phyloP scores from a whole-genome alignment of 2,113 vertebrate genomes.

The Fregata magnificens region DNA sequence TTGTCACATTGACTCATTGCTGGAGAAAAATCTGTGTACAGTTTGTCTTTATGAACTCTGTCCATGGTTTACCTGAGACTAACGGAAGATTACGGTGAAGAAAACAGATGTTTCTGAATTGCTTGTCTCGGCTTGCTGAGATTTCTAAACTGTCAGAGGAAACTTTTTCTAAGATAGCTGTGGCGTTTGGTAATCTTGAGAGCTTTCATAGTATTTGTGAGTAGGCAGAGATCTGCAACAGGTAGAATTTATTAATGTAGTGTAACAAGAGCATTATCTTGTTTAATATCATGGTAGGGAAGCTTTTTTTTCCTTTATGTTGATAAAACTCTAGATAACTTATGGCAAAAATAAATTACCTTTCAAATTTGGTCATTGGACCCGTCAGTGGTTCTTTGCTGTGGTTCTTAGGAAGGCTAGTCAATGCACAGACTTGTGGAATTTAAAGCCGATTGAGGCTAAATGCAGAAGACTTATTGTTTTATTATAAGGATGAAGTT shows the following conservation, averaged over 20 bases:
- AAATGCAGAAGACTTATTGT: neutral
- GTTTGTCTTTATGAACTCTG: neutral
- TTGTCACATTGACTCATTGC: neutral
- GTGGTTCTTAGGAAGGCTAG: neutral
- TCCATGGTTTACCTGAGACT: constrained; percentile 6
- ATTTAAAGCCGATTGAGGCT: neutral
- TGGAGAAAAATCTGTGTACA: neutral
- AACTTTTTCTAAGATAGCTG: neutral
- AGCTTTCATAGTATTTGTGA: neutral
- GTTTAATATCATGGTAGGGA: neutral
- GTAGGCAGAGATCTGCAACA: neutral
- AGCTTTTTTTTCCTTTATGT: neutral
- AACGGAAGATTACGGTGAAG: neutral
- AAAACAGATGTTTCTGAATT: neutral
- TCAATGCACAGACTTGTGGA: neutral
- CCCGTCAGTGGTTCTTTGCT: neutral
- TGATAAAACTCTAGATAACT: neutral
- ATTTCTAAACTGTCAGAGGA: neutral
- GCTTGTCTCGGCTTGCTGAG: neutral
- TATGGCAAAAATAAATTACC: neutral
- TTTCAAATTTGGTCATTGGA: neutral
- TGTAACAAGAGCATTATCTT: neutral
- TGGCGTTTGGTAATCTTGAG: neutral
- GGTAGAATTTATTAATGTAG: neutral
- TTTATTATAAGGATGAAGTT: neutral